A percentile compares a stretch with the other conserved stretches of the same genome.
Evolutionary conservation across 2,888 invertebrate species (phyloP).

Genomic region (Clistopyga incitator): DNA sequence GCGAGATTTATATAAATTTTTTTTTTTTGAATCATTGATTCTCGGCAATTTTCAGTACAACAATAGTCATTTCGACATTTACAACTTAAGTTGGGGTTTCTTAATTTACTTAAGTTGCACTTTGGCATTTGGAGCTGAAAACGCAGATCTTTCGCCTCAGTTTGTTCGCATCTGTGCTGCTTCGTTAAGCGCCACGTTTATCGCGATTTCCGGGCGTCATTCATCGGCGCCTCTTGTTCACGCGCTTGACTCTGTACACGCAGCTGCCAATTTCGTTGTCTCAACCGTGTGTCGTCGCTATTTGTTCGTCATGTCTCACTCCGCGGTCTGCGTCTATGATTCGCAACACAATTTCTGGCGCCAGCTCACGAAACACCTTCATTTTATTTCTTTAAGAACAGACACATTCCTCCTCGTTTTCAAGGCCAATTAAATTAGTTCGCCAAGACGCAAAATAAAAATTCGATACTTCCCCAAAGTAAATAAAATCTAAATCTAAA

Average conservation of each 20-base stretch:
- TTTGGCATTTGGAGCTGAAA: neutral
- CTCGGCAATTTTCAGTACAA: too few species aligned
- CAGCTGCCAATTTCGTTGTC: slow-evolving; percentile 35
- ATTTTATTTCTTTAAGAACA: neutral
- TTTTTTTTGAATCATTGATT: too few species aligned
- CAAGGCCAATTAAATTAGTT: neutral
- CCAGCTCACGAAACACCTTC: neutral
- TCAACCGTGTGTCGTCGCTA: slow-evolving; percentile 5
- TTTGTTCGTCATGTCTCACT: slow-evolving; percentile 2
- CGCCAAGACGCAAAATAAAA: neutral
- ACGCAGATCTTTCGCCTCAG: neutral
- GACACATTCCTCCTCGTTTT: neutral
- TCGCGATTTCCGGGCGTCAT: slow-evolving; percentile 16
- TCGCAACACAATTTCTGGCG: neutral
- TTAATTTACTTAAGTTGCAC: neutral
- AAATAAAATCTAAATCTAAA: too few species aligned
- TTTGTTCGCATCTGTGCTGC: neutral
- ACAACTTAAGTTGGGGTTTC: neutral
- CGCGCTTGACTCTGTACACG: slow-evolving; percentile 26
- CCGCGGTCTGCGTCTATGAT: neutral
- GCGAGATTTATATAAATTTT: too few species aligned
- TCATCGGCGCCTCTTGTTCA: slow-evolving; percentile 32
- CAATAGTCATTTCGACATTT: neutral
- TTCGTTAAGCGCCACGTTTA: slow-evolving; percentile 16
- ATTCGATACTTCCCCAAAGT: neutral